Base-by-base conservation (phyloP, 2,888 invertebrate genomes). In the Pollenia angustigena region DNA sequence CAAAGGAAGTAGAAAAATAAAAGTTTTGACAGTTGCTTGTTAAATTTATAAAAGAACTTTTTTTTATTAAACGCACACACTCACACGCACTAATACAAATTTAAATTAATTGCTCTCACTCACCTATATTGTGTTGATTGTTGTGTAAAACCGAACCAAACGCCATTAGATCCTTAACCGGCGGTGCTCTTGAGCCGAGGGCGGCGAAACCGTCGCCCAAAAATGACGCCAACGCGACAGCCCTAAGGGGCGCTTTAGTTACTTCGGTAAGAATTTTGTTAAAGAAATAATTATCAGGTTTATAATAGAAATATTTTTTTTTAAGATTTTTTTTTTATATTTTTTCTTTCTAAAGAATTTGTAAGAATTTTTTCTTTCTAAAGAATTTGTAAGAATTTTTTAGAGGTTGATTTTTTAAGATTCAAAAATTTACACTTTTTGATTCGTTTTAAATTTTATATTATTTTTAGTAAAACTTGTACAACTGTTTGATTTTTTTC, bases 221-320 rank as follows among this genome's bases (percentile, higher is more conserved):
- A 92, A 93, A 93, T 92, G 93, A 93, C 93, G 93, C 93, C 93
- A 93, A 93, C 92, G 93, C 93, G 93, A 93, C 93, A 92, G 93
- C 93, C 93, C 93, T 93, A 90, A 93, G 93, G 93, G 93, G 93
- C 93, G 93, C 92, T 92, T 93, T 93, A 84, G 93, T 92, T 89
- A 92, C 92, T 91, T 93, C 93, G 93, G 93, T 93, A 90, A 93
- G 93, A 93, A 93, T 93, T 93, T 93, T 93, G 93, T 90, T 85
- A 78, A 81, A 79, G 64, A 85, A 88, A 88, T 80, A 69, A 16
- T 40, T 6, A 72, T 60, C 80, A 23, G 80, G 72, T 16, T 84
- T 74, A 46, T 54, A 69, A 46, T 18, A 74, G n/a, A 81, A 66
- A 58, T 32, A 32, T 60, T 71, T 52, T n/a, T 52, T n/a, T 23